A percentile compares a stretch with the other conserved stretches of the same genome.
These are phyloP conservation scores for Eupsittula cactorum DNA, from an alignment of 2,113 vertebrate species.

Conservation along the genomic window DNA sequence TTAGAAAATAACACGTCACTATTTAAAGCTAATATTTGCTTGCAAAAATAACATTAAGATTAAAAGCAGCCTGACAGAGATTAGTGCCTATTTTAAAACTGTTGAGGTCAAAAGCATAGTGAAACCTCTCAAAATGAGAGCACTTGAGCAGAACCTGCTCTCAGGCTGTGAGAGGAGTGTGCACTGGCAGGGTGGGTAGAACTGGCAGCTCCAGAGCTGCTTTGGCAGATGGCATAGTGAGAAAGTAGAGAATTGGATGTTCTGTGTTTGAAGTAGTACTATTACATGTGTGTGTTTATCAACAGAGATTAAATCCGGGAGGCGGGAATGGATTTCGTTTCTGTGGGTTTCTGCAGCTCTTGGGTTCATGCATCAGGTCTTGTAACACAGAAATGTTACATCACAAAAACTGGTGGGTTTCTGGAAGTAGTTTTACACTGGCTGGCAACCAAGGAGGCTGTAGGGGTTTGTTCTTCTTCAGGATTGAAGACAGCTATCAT, in stretches of 20 bases:
- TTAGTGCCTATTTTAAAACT: background rate
- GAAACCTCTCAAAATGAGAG: background rate
- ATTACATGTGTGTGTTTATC: background rate
- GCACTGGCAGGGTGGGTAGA: background rate
- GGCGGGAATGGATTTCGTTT: background rate
- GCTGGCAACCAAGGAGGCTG: background rate
- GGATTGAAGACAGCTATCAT: accelerated
- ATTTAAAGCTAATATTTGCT: constrained; percentile 26
- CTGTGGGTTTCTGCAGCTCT: background rate
- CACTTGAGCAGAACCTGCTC: background rate
- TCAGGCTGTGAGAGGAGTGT: background rate
- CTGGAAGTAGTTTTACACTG: background rate
- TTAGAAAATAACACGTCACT: constrained; percentile 23
- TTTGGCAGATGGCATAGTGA: constrained; percentile 33
- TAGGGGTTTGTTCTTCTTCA: background rate
- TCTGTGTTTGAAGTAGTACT: constrained; percentile 2
- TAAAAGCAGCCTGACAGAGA: background rate
- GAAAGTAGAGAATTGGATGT: background rate
- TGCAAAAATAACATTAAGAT: background rate
- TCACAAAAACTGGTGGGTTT: background rate
- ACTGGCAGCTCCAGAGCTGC: background rate
- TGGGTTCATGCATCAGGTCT: background rate
- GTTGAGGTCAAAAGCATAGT: background rate
- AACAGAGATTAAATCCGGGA: constrained; percentile 28
- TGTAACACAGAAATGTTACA: background rate